A percentile compares a stretch with the other conserved stretches of the same genome.
Evolutionary conservation across 2,113 vertebrate species (phyloP).

Genomic region (Rhinolophus sinicus): DNA sequence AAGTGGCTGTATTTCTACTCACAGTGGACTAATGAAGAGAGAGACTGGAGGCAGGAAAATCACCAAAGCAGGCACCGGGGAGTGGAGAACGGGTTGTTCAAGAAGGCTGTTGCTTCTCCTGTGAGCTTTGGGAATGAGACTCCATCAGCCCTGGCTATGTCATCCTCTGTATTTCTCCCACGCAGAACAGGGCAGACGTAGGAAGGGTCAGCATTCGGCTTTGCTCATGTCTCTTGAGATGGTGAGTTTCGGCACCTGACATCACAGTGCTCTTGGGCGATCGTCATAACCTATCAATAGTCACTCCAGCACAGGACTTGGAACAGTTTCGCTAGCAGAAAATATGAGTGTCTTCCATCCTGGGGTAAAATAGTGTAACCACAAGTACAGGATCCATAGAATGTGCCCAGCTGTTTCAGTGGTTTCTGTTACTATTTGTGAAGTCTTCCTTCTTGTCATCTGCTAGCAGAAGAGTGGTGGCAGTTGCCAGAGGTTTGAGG

Average conservation of each 20-base stretch:
- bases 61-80: background rate
- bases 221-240: background rate
- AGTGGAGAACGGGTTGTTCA: fast-evolving
- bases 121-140: background rate
- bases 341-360: background rate
- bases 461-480: slow-evolving; percentile 40
- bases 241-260: background rate
- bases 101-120: background rate
- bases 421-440: slow-evolving; percentile 71
- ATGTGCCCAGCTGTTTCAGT: slow-evolving; percentile 42
- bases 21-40: background rate
- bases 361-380: background rate
- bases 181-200: background rate
- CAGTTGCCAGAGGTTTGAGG: slow-evolving; percentile 70
- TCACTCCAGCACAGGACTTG: background rate
- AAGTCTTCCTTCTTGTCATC: slow-evolving; percentile 73
- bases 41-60: background rate
- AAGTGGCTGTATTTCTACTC: background rate
- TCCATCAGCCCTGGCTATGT: fast-evolving
- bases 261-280: background rate
- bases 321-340: slow-evolving; percentile 14
- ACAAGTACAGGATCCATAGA: background rate
- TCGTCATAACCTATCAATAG: background rate
- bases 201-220: background rate
- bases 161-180: background rate